Evolutionary conservation across 2,113 vertebrate genomes (phyloP).

Genomic region (Acrocephalus arundinaceus): DNA sequence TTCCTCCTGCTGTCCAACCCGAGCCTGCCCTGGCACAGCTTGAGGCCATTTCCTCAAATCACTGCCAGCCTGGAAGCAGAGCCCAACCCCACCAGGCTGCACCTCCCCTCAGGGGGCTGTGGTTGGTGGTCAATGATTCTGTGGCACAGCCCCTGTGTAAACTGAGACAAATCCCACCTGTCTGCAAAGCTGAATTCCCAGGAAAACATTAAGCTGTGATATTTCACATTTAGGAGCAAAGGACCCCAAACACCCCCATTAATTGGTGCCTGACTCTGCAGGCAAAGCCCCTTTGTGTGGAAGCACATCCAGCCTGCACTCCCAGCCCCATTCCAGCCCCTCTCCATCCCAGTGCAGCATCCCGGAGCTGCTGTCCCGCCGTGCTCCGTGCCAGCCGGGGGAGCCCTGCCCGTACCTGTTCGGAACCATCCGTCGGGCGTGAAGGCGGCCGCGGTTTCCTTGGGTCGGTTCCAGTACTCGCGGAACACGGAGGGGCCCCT

Average conservation of each 20-base stretch:
- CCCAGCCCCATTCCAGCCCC: background rate
- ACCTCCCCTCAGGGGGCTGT: background rate
- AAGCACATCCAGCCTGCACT: background rate
- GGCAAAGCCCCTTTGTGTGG: fast-evolving
- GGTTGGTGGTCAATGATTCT: background rate
- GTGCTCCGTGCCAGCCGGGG: background rate
- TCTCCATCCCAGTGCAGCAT: fast-evolving
- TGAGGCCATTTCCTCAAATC: background rate
- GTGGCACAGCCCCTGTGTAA: fast-evolving
- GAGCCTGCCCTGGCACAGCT: background rate
- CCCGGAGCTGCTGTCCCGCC: background rate
- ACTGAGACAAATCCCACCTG: background rate
- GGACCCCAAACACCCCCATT: background rate
- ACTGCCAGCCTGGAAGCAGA: background rate
- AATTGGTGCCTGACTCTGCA: fast-evolving
- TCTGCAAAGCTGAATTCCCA: background rate
- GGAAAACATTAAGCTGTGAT: background rate
- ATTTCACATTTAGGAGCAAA: background rate
- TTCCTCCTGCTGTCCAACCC: background rate
- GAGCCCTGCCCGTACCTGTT: constrained; percentile 78
- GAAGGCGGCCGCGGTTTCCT: constrained; percentile 83
- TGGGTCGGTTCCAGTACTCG: constrained; percentile 90
- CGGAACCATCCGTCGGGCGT: constrained; percentile 90
- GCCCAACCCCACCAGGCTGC: background rate
- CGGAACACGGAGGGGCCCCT: constrained; percentile 86